Base-by-base conservation (phyloP, 2,888 invertebrate genomes). In the Tiliacea citrago region DNA sequence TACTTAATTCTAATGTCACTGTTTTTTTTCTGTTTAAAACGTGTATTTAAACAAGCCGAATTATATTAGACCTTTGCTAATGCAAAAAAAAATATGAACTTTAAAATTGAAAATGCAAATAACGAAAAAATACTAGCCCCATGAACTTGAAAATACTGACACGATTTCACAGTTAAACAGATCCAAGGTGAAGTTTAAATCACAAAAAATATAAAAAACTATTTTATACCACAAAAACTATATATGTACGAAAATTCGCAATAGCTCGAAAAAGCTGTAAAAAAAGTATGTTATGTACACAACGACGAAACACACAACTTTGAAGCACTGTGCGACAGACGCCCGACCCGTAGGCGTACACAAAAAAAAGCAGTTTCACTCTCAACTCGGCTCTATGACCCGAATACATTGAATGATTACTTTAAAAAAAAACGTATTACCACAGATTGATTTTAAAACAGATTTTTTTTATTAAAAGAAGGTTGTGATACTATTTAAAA, bases 341-440 rank as follows among this genome's bases (percentile, higher is more conserved):
- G 53, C 58, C 55, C 47, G 75, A 62, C 13, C 45, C n/a, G 85
- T 85, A 67, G 75, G 83, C 83, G 79, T 81, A 74, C 68, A 71
- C 77, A 89, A 91, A 92, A 92, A 92, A 91, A 92, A 88, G 88
- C 84, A 88, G 90, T 93, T 93, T 93, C 93, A 91, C 93, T 93
- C 90, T 93, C 91, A 79, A 81, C 83, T 70, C 72, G 77, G 75
- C 75, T 61, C 29, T 89, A 73, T 86, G 91, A 90, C 91, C 92
- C 77, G 86, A 88, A 88, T 91, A 81, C 73, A 69, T 49, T 69
- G 75, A 83, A 82, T 73, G 49, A 85, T 81, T 68, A 75, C 68
- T 85, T 80, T 78, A 76, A 35, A 55, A 68, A 61, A 78, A 79
- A 74, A 80, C 8, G 51, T 75, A 77, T 87, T 77, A 82, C 82